Base-by-base conservation (phyloP, 2,113 vertebrate genomes). In the Acrocephalus kingi region DNA sequence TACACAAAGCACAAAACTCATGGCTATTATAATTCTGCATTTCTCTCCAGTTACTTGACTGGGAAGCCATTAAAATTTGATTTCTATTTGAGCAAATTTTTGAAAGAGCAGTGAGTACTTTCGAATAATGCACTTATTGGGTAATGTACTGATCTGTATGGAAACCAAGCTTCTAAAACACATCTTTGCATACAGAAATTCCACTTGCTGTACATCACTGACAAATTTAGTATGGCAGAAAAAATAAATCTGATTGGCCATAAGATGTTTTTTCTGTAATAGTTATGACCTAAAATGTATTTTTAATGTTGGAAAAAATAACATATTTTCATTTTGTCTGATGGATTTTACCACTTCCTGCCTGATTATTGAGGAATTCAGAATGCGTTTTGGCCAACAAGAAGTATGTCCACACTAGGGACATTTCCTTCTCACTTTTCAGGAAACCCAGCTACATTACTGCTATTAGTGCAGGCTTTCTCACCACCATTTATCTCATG, bases 291-390 rank as follows among this genome's bases (percentile, higher is more conserved):
- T 71, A 74, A 90, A 95, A 86, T 78, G 21, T 33, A 79, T 84
- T 90, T 94, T 46, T 79, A 13, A 84, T 89, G 80, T 68, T 69
- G 77, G 92, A 83, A 94, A 92, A 92, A 93, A 84, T 67, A 90
- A 56, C 68, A 92, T 51, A 37, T 64, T 69, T 76, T 90, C 83
- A 73, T 92, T 93, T 95, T 46, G 7, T 72, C 56, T 90, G 64
- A 73, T 2, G 13, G 88, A 67, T 90, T 94, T 93, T 95, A 93
- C 89, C 69, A 68, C 83, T 96, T 97, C 94, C 92, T 94, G 92
- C 19, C 69, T 92, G 85, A 92, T 95, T 87, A 56, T 43, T 75
- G 84, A 89, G 90, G 87, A 96, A 94, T 93, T 94, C 45, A 63
- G 61, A 63, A 88, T 33, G 54, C 5, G 4, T 92, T 95, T 84